These are phyloP conservation scores for Chloroclysta siterata DNA, from an alignment of 2,888 invertebrate species.

Conservation along the genomic window DNA sequence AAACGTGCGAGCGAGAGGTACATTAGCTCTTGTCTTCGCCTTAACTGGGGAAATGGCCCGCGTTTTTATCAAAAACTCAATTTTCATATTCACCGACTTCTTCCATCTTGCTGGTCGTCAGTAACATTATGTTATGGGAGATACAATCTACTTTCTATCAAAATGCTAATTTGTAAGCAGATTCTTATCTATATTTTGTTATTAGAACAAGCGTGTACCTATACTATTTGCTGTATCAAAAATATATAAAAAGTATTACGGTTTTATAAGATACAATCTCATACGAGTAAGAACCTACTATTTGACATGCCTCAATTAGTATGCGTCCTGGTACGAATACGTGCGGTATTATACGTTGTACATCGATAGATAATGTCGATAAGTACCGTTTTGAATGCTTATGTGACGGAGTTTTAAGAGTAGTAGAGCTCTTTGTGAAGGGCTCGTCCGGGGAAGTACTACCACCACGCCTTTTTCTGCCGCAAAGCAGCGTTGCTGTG, in stretches of 20 bases:
- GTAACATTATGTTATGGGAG: conserved; percentile 23
- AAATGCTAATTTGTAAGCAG: conserved; percentile 34
- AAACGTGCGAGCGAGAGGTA: too few relatives aligned
- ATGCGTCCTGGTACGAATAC: conserved; percentile 44
- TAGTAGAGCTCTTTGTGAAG: too few relatives aligned
- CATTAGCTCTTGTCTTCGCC: too few relatives aligned
- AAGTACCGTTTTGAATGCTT: conserved; percentile 10
- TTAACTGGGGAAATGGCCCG: not conserved
- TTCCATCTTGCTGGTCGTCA: conserved; percentile 8
- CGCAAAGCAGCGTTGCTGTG: too few relatives aligned
- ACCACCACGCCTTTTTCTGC: too few relatives aligned
- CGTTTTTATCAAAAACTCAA: conserved; percentile 12
- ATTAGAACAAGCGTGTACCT: conserved; percentile 31
- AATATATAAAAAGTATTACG: conserved; percentile 30
- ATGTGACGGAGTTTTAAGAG: conserved; percentile 7
- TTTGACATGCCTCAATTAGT: conserved; percentile 43
- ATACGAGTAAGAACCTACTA: conserved; percentile 45
- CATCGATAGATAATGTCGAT: not conserved
- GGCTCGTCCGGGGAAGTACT: too few relatives aligned
- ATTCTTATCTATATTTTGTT: conserved; percentile 35
- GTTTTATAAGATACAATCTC: conserved; percentile 46
- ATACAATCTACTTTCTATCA: conserved; percentile 36
- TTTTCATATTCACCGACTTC: conserved; percentile 22
- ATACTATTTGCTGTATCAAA: conserved; percentile 13
- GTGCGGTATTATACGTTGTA: conserved; percentile 41